These are phyloP conservation scores for Oryzias dopingdopingensis DNA, from an alignment of 2,797 vertebrate species.

Conservation along the genomic window DNA sequence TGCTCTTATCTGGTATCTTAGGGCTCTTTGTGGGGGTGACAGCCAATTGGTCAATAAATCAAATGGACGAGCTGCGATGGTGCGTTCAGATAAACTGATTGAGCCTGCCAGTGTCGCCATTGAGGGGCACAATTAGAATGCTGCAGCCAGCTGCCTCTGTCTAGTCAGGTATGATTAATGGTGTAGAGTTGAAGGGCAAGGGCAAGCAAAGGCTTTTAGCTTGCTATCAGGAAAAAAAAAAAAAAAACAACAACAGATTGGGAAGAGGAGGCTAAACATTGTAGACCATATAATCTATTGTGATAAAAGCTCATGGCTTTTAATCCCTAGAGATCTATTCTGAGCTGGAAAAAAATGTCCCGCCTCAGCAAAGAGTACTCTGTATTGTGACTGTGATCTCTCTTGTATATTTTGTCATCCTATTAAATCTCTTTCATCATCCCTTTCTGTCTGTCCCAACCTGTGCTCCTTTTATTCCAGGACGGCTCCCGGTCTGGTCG, in stretches of 20 bases:
- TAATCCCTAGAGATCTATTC: conserved; percentile 55
- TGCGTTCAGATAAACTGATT: conserved; percentile 56
- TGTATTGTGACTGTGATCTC: no score
- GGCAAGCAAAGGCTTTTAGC: conserved; percentile 58
- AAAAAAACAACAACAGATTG: conserved; percentile 59
- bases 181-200: conserved; percentile 57
- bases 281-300: conserved; percentile 55
- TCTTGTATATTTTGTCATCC: no score
- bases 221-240: conserved; percentile 34
- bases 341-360: conserved; percentile 22
- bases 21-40: conserved; percentile 33
- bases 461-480: conserved; percentile 50
- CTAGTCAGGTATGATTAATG: conserved; percentile 71
- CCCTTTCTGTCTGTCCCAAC: conserved; percentile 12
- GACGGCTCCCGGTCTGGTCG: conserved; percentile 88
- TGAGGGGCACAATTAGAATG: conserved; percentile 53
- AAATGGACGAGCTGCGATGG: conserved; percentile 46
- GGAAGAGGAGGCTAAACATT: conserved; percentile 33
- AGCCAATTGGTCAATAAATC: conserved; percentile 54
- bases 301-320: conserved; percentile 58
- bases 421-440: background rate
- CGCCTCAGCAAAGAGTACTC: conserved; percentile 21
- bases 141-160: conserved; percentile 47
- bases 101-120: conserved; percentile 29
- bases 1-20: conserved; percentile 41